Conservation (phyloP, 1,140 invertebrate species). For the Myzus persicae region DNA sequence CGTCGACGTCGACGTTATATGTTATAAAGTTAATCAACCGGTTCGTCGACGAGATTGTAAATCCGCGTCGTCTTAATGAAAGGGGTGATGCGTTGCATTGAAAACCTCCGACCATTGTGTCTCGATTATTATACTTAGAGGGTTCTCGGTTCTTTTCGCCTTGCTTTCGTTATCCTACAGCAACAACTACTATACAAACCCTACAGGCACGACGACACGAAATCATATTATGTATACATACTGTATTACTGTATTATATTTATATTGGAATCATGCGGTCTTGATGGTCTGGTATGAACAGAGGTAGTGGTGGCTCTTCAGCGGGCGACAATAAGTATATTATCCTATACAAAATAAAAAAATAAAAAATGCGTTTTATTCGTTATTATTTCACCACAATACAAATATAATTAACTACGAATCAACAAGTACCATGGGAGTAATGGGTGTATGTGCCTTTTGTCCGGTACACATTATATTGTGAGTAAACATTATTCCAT, state of each 20-base stretch:
- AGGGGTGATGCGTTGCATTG: neutral
- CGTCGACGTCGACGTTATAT: neutral
- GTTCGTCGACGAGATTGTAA: neutral
- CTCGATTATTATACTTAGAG: neutral
- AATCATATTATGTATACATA: neutral
- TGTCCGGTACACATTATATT: neutral
- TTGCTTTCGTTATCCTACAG: neutral
- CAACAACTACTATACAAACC: neutral
- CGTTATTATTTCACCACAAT: constrained; percentile 44
- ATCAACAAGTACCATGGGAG: constrained; percentile 19
- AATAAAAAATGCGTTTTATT: neutral
- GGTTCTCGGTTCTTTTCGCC: neutral
- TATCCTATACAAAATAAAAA: neutral
- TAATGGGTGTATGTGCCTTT: neutral
- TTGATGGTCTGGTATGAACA: neutral
- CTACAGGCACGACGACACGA: neutral
- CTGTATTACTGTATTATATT: neutral
- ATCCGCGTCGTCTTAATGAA: neutral
- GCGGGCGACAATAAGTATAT: neutral
- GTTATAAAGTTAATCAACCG: constrained; percentile 7
- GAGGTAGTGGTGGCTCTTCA: neutral
- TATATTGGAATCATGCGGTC: neutral
- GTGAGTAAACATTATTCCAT: neutral
- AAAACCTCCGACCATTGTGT: neutral
- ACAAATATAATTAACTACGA: constrained; percentile 47